Conservation (phyloP, 2,113 vertebrate species). For the Tyto alba region DNA sequence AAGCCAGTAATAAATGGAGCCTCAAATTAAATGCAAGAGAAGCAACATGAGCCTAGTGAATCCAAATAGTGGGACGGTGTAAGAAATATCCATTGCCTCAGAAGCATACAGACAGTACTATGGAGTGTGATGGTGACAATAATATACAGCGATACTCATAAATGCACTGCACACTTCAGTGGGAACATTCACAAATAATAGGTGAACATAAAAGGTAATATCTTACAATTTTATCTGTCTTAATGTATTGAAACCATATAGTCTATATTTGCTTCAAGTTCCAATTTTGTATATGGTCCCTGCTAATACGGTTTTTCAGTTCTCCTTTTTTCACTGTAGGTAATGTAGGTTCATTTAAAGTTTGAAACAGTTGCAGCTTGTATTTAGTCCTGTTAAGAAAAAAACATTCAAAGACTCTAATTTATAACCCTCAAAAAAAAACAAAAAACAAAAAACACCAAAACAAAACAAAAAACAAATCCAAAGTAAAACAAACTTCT, state of each 20-base stretch:
- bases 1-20: background rate
- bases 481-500: background rate
- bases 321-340: background rate
- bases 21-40: background rate
- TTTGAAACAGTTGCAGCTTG: background rate
- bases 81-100: background rate
- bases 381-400: background rate
- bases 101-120: background rate
- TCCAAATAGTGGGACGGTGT: background rate
- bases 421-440: background rate
- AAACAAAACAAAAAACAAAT: background rate
- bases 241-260: background rate
- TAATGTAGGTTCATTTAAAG: background rate
- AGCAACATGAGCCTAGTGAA: background rate
- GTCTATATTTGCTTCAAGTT: background rate
- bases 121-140: background rate
- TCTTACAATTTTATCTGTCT: background rate
- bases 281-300: background rate
- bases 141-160: background rate
- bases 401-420: background rate
- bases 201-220: background rate
- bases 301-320: accelerated
- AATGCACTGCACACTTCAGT: background rate
- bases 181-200: background rate
- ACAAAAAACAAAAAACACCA: too few relatives aligned